Conservation (phyloP, 2,888 invertebrate species). For the Matsumyia berberina region DNA sequence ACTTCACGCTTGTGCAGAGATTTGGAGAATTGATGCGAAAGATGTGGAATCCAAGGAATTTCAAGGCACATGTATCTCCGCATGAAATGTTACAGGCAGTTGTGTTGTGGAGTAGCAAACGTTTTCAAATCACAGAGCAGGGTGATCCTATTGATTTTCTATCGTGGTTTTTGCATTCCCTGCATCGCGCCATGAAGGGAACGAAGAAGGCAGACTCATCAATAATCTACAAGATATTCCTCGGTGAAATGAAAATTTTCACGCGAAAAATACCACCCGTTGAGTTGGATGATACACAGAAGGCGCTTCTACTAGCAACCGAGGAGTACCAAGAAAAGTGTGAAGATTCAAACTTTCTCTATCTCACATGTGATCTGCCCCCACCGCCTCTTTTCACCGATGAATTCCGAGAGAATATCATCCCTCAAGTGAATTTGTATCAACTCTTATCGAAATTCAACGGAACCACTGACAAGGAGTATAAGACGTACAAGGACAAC, state of each 20-base stretch:
- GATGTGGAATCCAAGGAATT: constrained; percentile 99
- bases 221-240: constrained; percentile 97
- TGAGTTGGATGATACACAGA: constrained; percentile 95
- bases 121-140: constrained; percentile 99
- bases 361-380: constrained; percentile 98
- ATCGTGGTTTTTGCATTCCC: constrained; percentile 98
- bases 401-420: constrained; percentile 98
- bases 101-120: constrained; percentile 97
- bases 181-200: constrained; percentile 97
- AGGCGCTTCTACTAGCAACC: constrained; percentile 90
- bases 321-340: constrained; percentile 95
- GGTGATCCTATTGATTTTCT: constrained; percentile 99
- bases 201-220: constrained; percentile 94
- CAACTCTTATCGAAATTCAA: constrained; percentile 98
- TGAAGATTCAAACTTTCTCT: constrained; percentile 97
- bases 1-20: constrained; percentile 93
- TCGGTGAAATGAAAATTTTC: constrained; percentile 95
- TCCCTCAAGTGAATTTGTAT: constrained; percentile 98
- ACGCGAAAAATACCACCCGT: constrained; percentile 97
- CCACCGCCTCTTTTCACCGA: constrained; percentile 99
- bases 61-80: constrained; percentile 99
- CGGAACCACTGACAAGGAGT: constrained; percentile 97
- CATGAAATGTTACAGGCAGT: constrained; percentile 99
- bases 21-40: constrained; percentile 98
- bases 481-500: constrained; percentile 99